Evolutionary conservation across 2,113 vertebrate species (phyloP), one percentile per base, ranked within the genome.

Genomic region (Bettongia penicillata): DNA sequence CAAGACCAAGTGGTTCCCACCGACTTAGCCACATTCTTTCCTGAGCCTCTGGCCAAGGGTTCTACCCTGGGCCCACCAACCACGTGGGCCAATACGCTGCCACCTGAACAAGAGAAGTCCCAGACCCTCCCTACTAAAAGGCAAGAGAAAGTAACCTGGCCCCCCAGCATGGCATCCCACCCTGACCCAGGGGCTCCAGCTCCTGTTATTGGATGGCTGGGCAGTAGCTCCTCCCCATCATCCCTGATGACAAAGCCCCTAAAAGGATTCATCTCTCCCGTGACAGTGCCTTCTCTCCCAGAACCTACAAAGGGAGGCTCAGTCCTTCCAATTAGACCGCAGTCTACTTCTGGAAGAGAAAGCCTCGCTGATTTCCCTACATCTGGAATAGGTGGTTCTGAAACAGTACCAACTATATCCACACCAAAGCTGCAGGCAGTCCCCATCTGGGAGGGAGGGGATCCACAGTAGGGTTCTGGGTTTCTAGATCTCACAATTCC

Each of bases 341-440:
- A 93, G 51, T 5, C 37, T 90, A 48, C 77, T 22, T 23, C 14
- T 28, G 53, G 37, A 22, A 93, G 43, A 28, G 84, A 24, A 19
- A 53, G 14, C 28, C n/a, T 22, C 55, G n/a, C 3, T 1, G 11
- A n/a, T 8, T 53, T 37, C 25, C 57, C 43, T 26, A 24, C 16
- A 4, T n/a, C 91, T 53, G 48, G 43, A 68, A 11, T 47, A 26
- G 91, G 12, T 22, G 9, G 11, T 11, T 28, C 8, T 4, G 5
- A n/a, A 8, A 7, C 7, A 37, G 68, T 8, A 43, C 37, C 22
- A 19, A 19, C n/a, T 1, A 23, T 5, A 22, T 23, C 68, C n/a
- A 43, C 68, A 43, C n/a, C n/a, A 0, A 16, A 6, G 37, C 37
- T n/a, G 4, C 11, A 77, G 0, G 11, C 47, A 3, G 19, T 10